Conservation (phyloP, 2,113 vertebrate species). For the Xiphorhynchus elegans region DNA sequence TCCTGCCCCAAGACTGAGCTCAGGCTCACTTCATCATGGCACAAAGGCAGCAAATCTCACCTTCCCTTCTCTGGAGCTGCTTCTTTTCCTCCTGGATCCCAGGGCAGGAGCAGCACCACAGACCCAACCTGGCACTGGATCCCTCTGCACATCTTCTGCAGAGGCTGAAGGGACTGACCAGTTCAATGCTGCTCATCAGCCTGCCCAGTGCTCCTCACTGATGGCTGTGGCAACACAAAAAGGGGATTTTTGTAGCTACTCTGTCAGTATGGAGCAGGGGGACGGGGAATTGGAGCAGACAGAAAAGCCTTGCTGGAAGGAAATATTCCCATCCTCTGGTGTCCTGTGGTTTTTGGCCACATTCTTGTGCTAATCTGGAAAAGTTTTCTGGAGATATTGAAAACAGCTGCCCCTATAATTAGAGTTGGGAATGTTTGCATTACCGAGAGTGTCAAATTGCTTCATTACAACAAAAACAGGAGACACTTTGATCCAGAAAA, state of each 20-base stretch:
- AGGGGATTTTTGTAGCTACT: not conserved
- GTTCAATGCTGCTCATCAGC: not conserved
- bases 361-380: slow-evolving; percentile 18
- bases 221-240: not conserved
- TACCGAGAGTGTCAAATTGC: not conserved
- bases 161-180: not conserved
- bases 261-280: not conserved
- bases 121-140: not conserved
- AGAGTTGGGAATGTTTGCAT: slow-evolving; percentile 6
- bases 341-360: not conserved
- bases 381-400: slow-evolving; percentile 15
- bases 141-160: accelerated
- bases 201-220: not conserved
- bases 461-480: not conserved
- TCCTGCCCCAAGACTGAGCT: not conserved
- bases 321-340: not conserved
- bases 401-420: slow-evolving; percentile 34
- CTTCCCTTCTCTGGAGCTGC: not conserved
- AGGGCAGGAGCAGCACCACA: not conserved
- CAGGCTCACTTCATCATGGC: not conserved
- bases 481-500: slow-evolving; percentile 24
- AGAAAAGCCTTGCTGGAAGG: not conserved
- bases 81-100: not conserved
- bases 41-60: not conserved
- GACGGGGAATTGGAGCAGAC: not conserved